phyloP scores from a whole-genome alignment of 2,888 invertebrate species.

The Zootermopsis nevadensis region DNA sequence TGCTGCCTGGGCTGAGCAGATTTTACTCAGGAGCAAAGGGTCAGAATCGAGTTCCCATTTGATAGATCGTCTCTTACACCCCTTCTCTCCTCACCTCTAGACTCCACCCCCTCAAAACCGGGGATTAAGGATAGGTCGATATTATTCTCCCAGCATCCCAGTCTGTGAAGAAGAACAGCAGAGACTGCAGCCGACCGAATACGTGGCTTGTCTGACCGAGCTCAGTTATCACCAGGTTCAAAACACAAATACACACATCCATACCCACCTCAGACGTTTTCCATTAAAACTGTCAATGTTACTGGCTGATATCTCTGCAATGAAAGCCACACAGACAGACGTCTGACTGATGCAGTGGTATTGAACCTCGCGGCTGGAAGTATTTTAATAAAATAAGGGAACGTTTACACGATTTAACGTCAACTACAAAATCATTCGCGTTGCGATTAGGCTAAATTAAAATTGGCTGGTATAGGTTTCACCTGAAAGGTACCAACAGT shows the following conservation, averaged over 20 bases:
- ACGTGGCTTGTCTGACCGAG: not conserved
- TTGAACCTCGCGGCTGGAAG: too few relatives aligned
- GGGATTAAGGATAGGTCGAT: constrained; percentile 12
- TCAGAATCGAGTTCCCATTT: constrained; percentile 12
- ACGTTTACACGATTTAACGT: too few relatives aligned
- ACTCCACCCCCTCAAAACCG: constrained; percentile 15
- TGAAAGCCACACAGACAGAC: not conserved
- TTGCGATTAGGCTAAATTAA: too few relatives aligned
- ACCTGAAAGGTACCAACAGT: too few relatives aligned
- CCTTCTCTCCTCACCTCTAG: not conserved
- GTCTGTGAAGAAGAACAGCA: not conserved
- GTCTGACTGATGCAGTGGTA: too few relatives aligned
- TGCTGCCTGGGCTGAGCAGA: not conserved
- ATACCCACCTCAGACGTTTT: not conserved
- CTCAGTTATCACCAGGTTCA: not conserved
- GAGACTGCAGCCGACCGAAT: not conserved
- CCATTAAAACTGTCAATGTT: constrained; percentile 13
- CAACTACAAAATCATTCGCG: too few relatives aligned
- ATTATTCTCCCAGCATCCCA: not conserved
- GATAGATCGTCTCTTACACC: constrained; percentile 17
- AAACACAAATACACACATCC: not conserved
- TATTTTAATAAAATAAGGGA: too few relatives aligned
- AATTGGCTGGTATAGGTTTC: too few relatives aligned
- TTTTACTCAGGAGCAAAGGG: not conserved
- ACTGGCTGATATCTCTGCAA: not conserved